A percentile compares a stretch with the other conserved stretches of the same genome.
Evolutionary conservation across 2,113 vertebrate genomes (phyloP).

Genomic region (Leptobrachium ailaonicum): DNA sequence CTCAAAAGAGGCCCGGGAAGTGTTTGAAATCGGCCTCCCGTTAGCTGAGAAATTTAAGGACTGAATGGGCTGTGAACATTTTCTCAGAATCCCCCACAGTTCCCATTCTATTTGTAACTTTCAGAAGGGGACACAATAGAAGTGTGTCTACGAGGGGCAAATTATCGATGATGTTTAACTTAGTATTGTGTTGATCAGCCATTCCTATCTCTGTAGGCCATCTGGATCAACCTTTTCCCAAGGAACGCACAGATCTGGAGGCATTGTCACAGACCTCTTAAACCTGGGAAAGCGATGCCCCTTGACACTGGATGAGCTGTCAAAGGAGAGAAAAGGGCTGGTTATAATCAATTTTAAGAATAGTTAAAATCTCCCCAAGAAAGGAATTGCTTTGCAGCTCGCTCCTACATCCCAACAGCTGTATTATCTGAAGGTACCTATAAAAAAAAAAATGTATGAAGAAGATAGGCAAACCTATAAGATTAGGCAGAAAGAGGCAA

Average conservation of each 20-base stretch:
- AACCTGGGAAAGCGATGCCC: slow-evolving; percentile 65
- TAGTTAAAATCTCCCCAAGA: slow-evolving; percentile 22
- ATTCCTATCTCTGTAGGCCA: slow-evolving; percentile 70
- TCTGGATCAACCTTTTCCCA: slow-evolving; percentile 77
- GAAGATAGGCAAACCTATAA: no score
- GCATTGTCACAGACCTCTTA: slow-evolving; percentile 57
- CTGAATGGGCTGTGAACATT: slow-evolving; percentile 70
- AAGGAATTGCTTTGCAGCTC: no score
- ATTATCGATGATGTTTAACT: slow-evolving; percentile 83
- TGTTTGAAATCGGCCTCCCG: slow-evolving; percentile 11
- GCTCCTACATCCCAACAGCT: no score
- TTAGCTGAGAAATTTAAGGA: slow-evolving; percentile 23
- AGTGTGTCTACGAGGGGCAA: slow-evolving; percentile 89
- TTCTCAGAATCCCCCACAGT: slow-evolving; percentile 86
- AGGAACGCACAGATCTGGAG: slow-evolving; percentile 63
- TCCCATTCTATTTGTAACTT: slow-evolving; percentile 73
- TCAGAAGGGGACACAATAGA: slow-evolving; percentile 75
- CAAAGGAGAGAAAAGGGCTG: slow-evolving; percentile 31
- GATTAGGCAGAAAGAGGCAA: no score
- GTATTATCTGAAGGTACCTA: no score
- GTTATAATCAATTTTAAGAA: slow-evolving; percentile 26
- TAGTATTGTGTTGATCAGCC: slow-evolving; percentile 66
- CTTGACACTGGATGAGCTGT: slow-evolving; percentile 65
- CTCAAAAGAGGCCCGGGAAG: slow-evolving; percentile 5
- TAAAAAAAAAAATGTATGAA: no score